Conservation (phyloP, 2,113 vertebrate genomes). For the Podocnemis expansa region DNA sequence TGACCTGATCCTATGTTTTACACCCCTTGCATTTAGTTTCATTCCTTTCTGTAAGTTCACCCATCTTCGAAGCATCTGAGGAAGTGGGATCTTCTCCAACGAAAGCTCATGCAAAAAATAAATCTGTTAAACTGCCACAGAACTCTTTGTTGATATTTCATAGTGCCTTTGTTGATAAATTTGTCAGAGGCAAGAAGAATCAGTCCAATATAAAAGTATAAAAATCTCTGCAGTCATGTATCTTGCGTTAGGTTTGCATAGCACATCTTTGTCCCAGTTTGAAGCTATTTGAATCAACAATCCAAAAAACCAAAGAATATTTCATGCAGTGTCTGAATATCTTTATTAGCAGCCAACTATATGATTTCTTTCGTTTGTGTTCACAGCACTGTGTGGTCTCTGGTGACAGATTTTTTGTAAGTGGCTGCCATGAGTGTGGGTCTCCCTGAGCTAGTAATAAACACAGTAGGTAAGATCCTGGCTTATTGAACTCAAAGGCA, state of each 20-base stretch:
- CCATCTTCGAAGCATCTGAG: too few relatives aligned
- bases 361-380: background rate
- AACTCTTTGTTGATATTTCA: too few relatives aligned
- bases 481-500: background rate
- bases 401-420: background rate
- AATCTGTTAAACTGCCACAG: too few relatives aligned
- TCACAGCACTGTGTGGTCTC: background rate
- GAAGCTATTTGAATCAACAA: background rate
- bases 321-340: background rate
- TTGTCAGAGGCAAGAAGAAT: background rate
- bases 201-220: background rate
- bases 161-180: background rate
- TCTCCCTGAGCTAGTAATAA: background rate
- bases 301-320: background rate
- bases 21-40: too few relatives aligned
- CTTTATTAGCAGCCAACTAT: background rate
- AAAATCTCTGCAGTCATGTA: background rate
- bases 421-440: background rate
- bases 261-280: background rate
- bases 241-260: background rate
- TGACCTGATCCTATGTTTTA: too few relatives aligned
- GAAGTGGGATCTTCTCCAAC: too few relatives aligned
- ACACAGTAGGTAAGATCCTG: background rate
- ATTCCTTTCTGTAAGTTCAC: too few relatives aligned
- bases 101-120: too few relatives aligned